Evolutionary conservation across 2,888 invertebrate species (phyloP).

Genomic region (Gymnosoma rotundatum): DNA sequence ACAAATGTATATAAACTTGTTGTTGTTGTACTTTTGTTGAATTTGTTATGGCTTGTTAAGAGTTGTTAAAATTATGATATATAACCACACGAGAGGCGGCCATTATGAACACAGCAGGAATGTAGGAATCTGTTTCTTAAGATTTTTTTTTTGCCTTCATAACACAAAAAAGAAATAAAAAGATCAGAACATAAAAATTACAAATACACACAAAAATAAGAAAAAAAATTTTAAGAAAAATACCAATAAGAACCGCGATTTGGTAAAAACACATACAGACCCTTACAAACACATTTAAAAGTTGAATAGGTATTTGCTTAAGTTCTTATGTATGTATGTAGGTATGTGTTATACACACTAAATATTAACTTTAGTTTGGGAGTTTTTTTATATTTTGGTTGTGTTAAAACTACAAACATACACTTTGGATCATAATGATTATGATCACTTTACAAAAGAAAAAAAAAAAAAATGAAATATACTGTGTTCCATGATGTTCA

Average conservation of each 20-base stretch:
- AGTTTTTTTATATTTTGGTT: constrained; percentile 27
- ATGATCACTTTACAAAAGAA: constrained; percentile 19
- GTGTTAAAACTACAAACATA: constrained; percentile 23
- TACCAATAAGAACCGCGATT: constrained; percentile 51
- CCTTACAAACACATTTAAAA: constrained; percentile 1
- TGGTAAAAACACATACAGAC: constrained; percentile 33
- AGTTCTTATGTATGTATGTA: constrained; percentile 41
- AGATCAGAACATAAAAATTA: constrained; percentile 36
- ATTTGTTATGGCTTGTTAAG: constrained; percentile 81
- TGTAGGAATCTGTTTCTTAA: constrained; percentile 77
- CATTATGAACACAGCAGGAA: constrained; percentile 80
- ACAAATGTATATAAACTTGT: neutral
- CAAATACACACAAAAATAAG: constrained; percentile 21
- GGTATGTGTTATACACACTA: constrained; percentile 34
- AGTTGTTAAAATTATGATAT: constrained; percentile 81
- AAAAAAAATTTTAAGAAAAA: constrained; percentile 6
- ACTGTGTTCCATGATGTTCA: constrained; percentile 4
- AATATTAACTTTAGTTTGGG: constrained; percentile 58
- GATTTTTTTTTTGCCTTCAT: constrained; percentile 68
- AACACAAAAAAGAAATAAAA: constrained; percentile 9
- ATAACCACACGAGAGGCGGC: constrained; percentile 76
- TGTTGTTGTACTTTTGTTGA: constrained; percentile 71
- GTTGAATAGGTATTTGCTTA: constrained; percentile 48
- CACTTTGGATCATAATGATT: constrained; percentile 26
- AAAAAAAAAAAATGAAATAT: constrained; percentile 1